Evolutionary conservation across 2,113 vertebrate genomes (phyloP).

Genomic region (Hydropotes inermis): DNA sequence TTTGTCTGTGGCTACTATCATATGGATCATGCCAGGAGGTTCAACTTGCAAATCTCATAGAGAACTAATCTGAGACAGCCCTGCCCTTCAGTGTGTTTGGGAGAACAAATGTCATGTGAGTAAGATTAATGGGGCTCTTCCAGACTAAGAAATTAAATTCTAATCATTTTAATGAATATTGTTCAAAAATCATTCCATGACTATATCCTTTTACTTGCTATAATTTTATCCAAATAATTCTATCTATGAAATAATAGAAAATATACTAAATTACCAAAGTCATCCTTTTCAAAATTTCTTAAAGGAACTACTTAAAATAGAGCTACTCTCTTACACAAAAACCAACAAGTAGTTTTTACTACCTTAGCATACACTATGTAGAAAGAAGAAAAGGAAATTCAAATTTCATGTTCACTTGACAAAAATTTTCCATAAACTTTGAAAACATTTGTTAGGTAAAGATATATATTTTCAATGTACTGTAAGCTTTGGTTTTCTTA

Average conservation of each 20-base stretch:
- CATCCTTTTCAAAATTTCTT: background rate
- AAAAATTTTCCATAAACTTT: background rate
- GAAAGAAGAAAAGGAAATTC: constrained; percentile 10
- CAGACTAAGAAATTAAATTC: background rate
- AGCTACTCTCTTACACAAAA: background rate
- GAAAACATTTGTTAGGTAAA: constrained; percentile 18
- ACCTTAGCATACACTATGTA: background rate
- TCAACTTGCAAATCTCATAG: background rate
- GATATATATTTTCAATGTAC: background rate
- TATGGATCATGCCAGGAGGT: background rate
- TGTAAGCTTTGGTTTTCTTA: background rate
- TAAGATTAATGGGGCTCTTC: background rate
- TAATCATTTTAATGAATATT: background rate
- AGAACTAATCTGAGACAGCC: background rate
- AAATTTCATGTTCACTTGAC: background rate
- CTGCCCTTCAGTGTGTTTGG: background rate
- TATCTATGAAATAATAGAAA: background rate
- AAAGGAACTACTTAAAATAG: constrained; percentile 1
- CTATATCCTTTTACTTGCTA: background rate
- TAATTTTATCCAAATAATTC: background rate
- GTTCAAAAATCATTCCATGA: constrained; percentile 7
- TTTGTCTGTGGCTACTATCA: background rate
- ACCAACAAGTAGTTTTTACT: background rate
- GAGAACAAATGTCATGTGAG: background rate
- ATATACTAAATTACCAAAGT: background rate